A percentile compares a stretch with the other conserved stretches of the same genome.
Conservation (phyloP, 2,113 vertebrate genomes). For the Paedocypris sp. region DNA sequence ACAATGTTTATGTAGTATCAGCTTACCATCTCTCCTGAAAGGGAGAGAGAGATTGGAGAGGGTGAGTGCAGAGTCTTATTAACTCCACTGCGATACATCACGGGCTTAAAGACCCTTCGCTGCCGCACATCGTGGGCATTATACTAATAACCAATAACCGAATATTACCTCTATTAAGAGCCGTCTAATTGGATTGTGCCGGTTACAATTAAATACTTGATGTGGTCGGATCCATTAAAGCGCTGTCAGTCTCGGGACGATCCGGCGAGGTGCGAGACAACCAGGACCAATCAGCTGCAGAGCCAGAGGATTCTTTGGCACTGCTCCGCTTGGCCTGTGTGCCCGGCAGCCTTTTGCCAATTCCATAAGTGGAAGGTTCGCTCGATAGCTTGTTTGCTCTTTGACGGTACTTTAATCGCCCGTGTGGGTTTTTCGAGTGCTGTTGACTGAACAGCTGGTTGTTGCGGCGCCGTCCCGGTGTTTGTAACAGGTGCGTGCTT, state of each 20-base stretch:
- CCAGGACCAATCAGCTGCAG: background rate
- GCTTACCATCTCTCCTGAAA: slow-evolving; percentile 65
- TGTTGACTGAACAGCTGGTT: slow-evolving; percentile 29
- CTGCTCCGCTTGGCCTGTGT: too few species aligned
- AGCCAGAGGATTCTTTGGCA: background rate
- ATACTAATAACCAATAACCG: slow-evolving; percentile 51
- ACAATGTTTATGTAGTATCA: slow-evolving; percentile 74
- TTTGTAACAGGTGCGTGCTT: slow-evolving; percentile 25
- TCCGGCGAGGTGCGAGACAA: slow-evolving; percentile 7
- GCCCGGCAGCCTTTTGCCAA: too few species aligned
- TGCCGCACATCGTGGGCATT: slow-evolving; percentile 33
- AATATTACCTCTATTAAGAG: slow-evolving; percentile 50
- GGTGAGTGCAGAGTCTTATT: slow-evolving; percentile 50
- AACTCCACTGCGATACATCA: slow-evolving; percentile 53
- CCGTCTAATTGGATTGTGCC: slow-evolving; percentile 43
- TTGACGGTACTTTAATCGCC: slow-evolving; percentile 1
- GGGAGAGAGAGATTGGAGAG: slow-evolving; percentile 38
- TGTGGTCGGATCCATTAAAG: slow-evolving; percentile 43
- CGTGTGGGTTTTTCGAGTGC: slow-evolving; percentile 21
- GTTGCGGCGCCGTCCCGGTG: slow-evolving; percentile 16
- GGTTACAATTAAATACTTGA: slow-evolving; percentile 47
- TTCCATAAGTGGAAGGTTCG: too few species aligned
- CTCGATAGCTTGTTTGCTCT: background rate
- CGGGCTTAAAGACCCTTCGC: slow-evolving; percentile 38
- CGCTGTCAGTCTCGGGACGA: slow-evolving; percentile 28